Percentiles rank a stretch among this genome's conserved stretches.
Conservation (phyloP, 2,797 vertebrate genomes). For the Danio aesculapii region DNA sequence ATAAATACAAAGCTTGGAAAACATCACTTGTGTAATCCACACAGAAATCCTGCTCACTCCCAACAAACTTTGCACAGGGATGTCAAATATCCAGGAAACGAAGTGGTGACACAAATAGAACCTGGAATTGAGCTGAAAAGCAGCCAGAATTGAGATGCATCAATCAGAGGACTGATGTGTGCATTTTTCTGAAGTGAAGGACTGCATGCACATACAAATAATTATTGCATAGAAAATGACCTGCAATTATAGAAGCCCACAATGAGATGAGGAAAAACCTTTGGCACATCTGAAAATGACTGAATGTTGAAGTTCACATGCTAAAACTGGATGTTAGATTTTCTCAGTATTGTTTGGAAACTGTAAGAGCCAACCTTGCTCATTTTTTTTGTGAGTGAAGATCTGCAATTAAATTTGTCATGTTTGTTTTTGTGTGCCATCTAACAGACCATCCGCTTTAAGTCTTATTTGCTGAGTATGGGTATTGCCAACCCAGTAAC, state of each 20-base stretch:
- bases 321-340: neutral
- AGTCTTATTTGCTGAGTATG: conserved; percentile 98
- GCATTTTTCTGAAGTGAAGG: conserved; percentile 9
- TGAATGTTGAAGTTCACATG: neutral
- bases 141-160: conserved; percentile 7
- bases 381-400: neutral
- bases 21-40: conserved; percentile 26
- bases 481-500: conserved; percentile 98
- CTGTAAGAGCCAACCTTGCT: neutral
- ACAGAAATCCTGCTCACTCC: neutral
- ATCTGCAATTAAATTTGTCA: neutral
- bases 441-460: conserved; percentile 92
- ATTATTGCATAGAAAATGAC: conserved; percentile 23
- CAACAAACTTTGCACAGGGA: neutral
- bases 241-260: conserved; percentile 1
- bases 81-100: neutral
- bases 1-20: conserved; percentile 39
- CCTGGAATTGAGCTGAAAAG: conserved; percentile 10
- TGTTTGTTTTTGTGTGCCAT: conserved; percentile 48
- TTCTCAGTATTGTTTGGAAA: neutral
- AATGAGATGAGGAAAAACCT: neutral
- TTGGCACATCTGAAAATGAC: neutral
- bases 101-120: conserved; percentile 12
- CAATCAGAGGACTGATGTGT: neutral
- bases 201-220: conserved; percentile 21